Conservation (phyloP, 1,140 invertebrate species). For the Conus ventricosus region DNA sequence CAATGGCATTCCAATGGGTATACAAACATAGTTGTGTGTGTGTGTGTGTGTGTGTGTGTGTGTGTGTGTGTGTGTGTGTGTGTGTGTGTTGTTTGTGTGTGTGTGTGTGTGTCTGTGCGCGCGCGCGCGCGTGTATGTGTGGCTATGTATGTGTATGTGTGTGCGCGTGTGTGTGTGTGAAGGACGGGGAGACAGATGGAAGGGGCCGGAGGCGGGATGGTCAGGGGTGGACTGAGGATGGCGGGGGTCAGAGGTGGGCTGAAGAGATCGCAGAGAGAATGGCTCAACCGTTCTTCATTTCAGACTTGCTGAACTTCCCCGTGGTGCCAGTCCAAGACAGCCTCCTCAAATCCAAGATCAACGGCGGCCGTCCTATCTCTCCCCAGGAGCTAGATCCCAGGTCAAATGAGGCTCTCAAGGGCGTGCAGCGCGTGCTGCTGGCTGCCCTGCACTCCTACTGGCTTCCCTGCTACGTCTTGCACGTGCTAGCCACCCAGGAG, state of each 20-base stretch:
- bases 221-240: too few relatives aligned
- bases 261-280: too few relatives aligned
- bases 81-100: background rate
- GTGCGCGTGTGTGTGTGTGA: too few relatives aligned
- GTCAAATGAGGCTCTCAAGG: constrained; percentile 21
- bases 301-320: constrained; percentile 31
- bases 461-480: constrained; percentile 19
- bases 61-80: background rate
- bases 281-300: background rate
- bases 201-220: too few relatives aligned
- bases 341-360: background rate
- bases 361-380: background rate
- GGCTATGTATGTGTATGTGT: background rate
- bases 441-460: constrained; percentile 24
- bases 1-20: too few relatives aligned
- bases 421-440: constrained; percentile 19
- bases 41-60: constrained; percentile 14
- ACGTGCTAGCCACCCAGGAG: constrained; percentile 28
- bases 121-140: background rate
- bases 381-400: constrained; percentile 5
- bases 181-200: too few relatives aligned
- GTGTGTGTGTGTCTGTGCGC: background rate
- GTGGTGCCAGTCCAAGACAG: background rate
- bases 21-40: too few relatives aligned
- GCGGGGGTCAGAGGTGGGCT: too few relatives aligned